Evolutionary conservation across 1,140 invertebrate genomes (phyloP).

Genomic region (Spodoptera frugiperda): DNA sequence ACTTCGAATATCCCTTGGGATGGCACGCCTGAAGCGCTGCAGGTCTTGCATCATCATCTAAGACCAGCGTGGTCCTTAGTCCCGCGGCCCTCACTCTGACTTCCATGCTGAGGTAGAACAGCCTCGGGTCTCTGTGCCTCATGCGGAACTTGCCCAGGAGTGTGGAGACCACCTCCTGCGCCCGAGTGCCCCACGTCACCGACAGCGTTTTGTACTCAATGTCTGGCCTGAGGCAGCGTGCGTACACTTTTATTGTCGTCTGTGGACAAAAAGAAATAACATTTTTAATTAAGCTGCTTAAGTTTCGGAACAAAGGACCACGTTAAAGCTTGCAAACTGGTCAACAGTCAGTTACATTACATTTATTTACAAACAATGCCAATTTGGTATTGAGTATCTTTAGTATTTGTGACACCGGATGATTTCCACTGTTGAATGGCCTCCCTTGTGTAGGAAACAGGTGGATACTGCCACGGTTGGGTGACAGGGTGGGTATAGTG

Average conservation of each 20-base stretch:
- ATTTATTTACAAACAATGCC: slow-evolving; percentile 8
- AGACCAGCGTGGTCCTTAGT: slow-evolving; percentile 92
- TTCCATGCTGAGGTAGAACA: slow-evolving; percentile 98
- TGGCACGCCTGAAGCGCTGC: slow-evolving; percentile 96
- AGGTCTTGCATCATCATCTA: slow-evolving; percentile 95
- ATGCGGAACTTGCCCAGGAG: slow-evolving; percentile 96
- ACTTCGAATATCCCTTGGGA: slow-evolving; percentile 96
- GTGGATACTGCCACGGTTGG: slow-evolving; percentile 5
- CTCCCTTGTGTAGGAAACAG: slow-evolving; percentile 8
- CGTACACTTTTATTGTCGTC: slow-evolving; percentile 97
- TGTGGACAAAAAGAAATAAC: slow-evolving; percentile 84
- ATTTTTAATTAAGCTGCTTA: not conserved
- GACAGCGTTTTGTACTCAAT: slow-evolving; percentile 97
- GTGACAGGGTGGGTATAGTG: not conserved
- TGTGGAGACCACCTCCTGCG: slow-evolving; percentile 93
- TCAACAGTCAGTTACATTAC: not conserved
- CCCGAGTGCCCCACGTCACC: slow-evolving; percentile 94
- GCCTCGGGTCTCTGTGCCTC: slow-evolving; percentile 95
- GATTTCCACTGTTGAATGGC: slow-evolving; percentile 20
- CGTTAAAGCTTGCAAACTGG: not conserved
- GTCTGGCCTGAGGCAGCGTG: slow-evolving; percentile 94
- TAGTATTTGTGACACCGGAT: slow-evolving; percentile 6
- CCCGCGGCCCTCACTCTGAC: slow-evolving; percentile 93
- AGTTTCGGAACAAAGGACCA: not conserved
- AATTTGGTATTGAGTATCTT: not conserved